Percentiles rank a stretch among this genome's conserved stretches.
Evolutionary conservation across 2,888 invertebrate species (phyloP).

Genomic region (Drosophila subquinaria): DNA sequence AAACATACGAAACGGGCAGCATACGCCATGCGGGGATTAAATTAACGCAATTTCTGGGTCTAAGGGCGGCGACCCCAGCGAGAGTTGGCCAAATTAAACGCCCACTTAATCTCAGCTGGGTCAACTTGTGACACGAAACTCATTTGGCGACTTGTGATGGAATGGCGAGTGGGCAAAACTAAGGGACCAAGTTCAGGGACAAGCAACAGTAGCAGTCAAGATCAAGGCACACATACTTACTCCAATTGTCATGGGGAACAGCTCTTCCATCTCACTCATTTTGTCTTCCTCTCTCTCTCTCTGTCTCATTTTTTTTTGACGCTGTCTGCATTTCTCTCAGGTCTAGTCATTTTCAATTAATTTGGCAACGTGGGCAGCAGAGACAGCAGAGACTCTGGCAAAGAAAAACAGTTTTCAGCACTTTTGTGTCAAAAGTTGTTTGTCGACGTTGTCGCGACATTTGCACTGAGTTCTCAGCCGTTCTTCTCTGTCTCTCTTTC

Average conservation of each 20-base stretch:
- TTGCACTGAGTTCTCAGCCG: slow-evolving; percentile 40
- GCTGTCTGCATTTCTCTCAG: slow-evolving; percentile 21
- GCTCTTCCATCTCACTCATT: not conserved
- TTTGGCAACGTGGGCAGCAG: slow-evolving; percentile 65
- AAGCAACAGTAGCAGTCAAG: slow-evolving; percentile 59
- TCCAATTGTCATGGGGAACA: slow-evolving; percentile 10
- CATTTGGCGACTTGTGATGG: slow-evolving; percentile 58
- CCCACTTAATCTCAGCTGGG: slow-evolving; percentile 79
- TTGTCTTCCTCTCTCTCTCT: not conserved
- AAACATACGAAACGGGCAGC: slow-evolving; percentile 39
- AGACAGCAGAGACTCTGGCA: slow-evolving; percentile 22
- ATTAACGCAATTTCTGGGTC: slow-evolving; percentile 73
- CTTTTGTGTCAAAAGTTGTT: slow-evolving; percentile 77
- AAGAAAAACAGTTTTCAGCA: slow-evolving; percentile 75
- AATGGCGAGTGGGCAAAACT: slow-evolving; percentile 12
- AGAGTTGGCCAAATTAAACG: slow-evolving; percentile 78
- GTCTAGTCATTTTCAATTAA: slow-evolving; percentile 80
- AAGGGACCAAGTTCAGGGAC: slow-evolving; percentile 67
- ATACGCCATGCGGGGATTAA: slow-evolving; percentile 74
- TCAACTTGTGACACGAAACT: slow-evolving; percentile 81
- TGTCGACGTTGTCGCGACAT: slow-evolving; percentile 75
- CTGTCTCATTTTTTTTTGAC: not conserved
- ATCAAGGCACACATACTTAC: slow-evolving; percentile 68
- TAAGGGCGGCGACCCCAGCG: slow-evolving; percentile 56
- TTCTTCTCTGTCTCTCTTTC: slow-evolving; percentile 7